Base-by-base conservation (phyloP, 2,888 invertebrate genomes). In the Thecocarcelia acutangulata region DNA sequence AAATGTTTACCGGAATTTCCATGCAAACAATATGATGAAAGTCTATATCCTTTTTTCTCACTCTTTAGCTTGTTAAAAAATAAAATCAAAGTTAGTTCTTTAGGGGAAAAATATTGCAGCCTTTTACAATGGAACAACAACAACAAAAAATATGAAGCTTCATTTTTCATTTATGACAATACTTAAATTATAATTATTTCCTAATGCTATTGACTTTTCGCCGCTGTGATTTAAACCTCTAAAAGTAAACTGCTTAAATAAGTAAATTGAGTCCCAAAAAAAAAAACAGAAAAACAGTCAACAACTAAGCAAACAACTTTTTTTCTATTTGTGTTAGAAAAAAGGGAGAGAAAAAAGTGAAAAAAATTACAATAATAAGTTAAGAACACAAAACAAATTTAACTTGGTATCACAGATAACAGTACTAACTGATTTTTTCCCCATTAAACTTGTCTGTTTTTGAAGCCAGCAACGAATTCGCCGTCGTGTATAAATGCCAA, bases 341-440 rank as follows among this genome's bases (percentile, higher is more conserved):
- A 44, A 40, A 28, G n/a, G n/a, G n/a, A 44, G 6, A 1, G 19
- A 21, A 19, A 59, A 59, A 54, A 24, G 42, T 17, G 9, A 6
- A 37, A 12, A 44, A 58, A 54, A 72, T 52, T 50, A 59, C 42
- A 59, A 69, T 78, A 73, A 79, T 59, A 74, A 80, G 59, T 74
- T 61, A 69, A 64, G 52, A 75, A 52, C 50, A 75, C 75, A 80
- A 80, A 80, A 74, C 48, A 70, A 80, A 61, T 80, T 75, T 50
- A 75, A 80, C 64, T 80, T 69, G 58, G 52, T 64, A 68, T 54
- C 48, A 64, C 52, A 79, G 64, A 78, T 72, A 72, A 50, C 52
- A 66, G 72, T n/a, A n/a, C n/a, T n/a, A 78, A 78, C 52, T 61
- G 61, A 12, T 61, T 64, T 70, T 74, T 72, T 37, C 63, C 52